Conservation (phyloP, 2,888 invertebrate species). For the Drepana falcataria region DNA sequence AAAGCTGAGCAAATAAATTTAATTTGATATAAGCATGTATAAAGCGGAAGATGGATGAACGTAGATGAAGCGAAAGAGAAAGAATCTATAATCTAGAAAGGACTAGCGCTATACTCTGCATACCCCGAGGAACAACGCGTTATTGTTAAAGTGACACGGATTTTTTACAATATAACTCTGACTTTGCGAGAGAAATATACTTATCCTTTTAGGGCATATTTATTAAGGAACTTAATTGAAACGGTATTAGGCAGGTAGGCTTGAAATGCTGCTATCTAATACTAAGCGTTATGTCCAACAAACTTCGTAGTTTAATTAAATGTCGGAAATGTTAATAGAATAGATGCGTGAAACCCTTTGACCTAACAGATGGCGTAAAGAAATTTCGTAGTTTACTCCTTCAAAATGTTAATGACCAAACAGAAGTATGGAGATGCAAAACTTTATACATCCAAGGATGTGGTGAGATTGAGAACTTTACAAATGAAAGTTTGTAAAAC, state of each 20-base stretch:
- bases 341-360: neutral
- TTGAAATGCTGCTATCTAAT: neutral
- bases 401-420: neutral
- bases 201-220: neutral
- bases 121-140: no score
- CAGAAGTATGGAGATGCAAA: neutral
- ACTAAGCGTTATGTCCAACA: slow-evolving; percentile 14
- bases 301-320: slow-evolving; percentile 6
- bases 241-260: neutral
- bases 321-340: neutral
- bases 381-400: neutral
- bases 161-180: neutral
- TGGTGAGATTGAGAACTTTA: neutral
- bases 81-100: no score
- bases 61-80: no score
- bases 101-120: no score
- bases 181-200: neutral
- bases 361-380: neutral
- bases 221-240: neutral
- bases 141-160: neutral
- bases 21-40: no score
- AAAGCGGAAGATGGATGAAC: no score
- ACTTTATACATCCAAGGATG: neutral
- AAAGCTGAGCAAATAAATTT: no score
- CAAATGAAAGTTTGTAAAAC: neutral